Conservation (phyloP, 1,140 invertebrate species). For the Apis dorsata region DNA sequence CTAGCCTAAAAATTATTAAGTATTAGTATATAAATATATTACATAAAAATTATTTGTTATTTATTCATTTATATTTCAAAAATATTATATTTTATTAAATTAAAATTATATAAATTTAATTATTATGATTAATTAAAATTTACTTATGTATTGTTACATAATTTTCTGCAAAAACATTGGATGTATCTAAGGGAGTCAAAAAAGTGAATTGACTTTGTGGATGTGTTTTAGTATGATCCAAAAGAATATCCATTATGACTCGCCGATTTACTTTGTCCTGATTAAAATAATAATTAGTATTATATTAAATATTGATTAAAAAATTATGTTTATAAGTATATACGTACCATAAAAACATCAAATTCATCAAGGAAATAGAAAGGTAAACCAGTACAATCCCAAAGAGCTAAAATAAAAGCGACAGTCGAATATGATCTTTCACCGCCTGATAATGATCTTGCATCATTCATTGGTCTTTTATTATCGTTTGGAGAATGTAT, state of each 20-base stretch:
- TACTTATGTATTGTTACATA: constrained; percentile 82
- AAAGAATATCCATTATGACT: constrained; percentile 85
- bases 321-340: constrained; percentile 17
- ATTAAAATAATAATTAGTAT: constrained; percentile 37
- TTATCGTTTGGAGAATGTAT: constrained; percentile 80
- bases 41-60: background rate
- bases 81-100: background rate
- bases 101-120: too few species aligned
- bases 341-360: constrained; percentile 96
- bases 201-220: constrained; percentile 86
- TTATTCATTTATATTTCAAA: background rate
- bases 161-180: constrained; percentile 78
- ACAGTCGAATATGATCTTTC: constrained; percentile 97
- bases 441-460: constrained; percentile 91
- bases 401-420: constrained; percentile 95
- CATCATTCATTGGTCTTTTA: constrained; percentile 67
- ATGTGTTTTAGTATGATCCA: constrained; percentile 83
- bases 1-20: constrained; percentile 58
- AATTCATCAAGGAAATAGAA: constrained; percentile 99
- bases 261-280: constrained; percentile 88
- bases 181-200: constrained; percentile 88
- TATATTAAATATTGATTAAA: background rate
- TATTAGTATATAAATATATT: constrained; percentile 43
- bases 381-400: constrained; percentile 94
- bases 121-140: constrained; percentile 32